These are phyloP conservation scores for Phalanger gymnotis DNA, from an alignment of 2,797 vertebrate species.

Conservation along the genomic window DNA sequence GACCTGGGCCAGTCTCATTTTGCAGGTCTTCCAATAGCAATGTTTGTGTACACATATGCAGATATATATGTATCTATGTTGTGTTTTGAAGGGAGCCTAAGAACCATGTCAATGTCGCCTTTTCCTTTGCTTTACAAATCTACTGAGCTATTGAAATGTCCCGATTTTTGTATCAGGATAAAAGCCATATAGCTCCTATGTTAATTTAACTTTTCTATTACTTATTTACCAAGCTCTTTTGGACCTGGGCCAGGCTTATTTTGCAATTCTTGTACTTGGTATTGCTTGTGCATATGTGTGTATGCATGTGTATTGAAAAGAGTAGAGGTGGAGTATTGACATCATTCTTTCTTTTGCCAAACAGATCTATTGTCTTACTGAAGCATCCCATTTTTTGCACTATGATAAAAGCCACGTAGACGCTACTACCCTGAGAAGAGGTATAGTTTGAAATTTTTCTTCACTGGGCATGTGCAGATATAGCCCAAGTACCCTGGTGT, in stretches of 20 bases:
- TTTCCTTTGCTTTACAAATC: neutral
- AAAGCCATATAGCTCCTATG: neutral
- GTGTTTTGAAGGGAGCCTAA: slow-evolving; percentile 12
- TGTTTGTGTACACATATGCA: neutral
- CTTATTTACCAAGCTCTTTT: slow-evolving; percentile 47
- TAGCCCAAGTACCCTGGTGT: neutral
- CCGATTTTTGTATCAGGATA: neutral
- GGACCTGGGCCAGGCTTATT: slow-evolving; percentile 43
- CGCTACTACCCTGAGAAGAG: slow-evolving; percentile 31
- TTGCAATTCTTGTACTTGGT: slow-evolving; percentile 60
- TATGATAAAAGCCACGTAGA: neutral
- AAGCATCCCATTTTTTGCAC: neutral
- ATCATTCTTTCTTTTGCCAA: slow-evolving; percentile 13
- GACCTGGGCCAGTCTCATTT: slow-evolving; percentile 48
- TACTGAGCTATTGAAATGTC: neutral
- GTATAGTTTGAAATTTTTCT: slow-evolving; percentile 27
- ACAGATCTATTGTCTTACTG: neutral
- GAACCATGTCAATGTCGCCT: slow-evolving; percentile 2
- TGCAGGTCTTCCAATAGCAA: slow-evolving; percentile 58
- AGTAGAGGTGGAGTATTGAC: neutral
- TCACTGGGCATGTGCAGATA: slow-evolving; percentile 49
- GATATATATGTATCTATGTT: neutral
- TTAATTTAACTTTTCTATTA: slow-evolving; percentile 77
- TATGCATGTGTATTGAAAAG: neutral
- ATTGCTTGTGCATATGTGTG: neutral